Evolutionary conservation across 2,888 invertebrate genomes (phyloP), one percentile per base, ranked within the genome.

Genomic region (Pelosia muscerda): DNA sequence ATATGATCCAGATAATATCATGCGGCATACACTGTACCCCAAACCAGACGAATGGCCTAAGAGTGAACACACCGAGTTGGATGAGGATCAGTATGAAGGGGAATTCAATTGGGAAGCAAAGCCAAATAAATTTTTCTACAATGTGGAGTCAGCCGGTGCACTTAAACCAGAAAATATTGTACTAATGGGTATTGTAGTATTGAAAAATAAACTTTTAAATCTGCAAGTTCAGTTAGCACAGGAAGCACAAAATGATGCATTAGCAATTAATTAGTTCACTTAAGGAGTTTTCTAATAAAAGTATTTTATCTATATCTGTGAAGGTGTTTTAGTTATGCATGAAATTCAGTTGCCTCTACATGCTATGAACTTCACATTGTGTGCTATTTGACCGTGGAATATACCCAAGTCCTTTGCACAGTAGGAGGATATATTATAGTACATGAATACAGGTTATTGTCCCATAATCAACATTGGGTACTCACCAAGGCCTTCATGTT

Each of bases 11-110:
- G 99, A 99, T 87, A 99, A 99, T 94, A 95, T 97, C 0, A 97
- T 99, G 96, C 95, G 98, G 55, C 99, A 99, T 86, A 99, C 99
- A 2, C 95, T 99, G 49, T 99, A 96, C 83, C 99, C 99, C 0
- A 99, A 98, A 88, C 99, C 99, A 4, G 99, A 99, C 84, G 99
- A 99, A 91, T 99, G 99, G 99, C 99, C 99, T 0, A 99, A 99
- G 91, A 99, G 99, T 93, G 99, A 99, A 95, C 98, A 98, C 88
- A 97, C 98, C 13, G 98, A 99, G 90, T 91, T 99, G 22, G 98
- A 98, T 75, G 99, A 99, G 83, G 98, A 98, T 86, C 97, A 98
- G 89, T 97, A 97, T 93, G 98, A 99, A 95, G 99, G 98, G 0
- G 97, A 98, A 1, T 99, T 97, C 89, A 98, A 98, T 86, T 98